Evolutionary conservation across 2,888 invertebrate species (phyloP), one percentile per base, ranked within the genome.

Genomic region (Monochamus alternatus): DNA sequence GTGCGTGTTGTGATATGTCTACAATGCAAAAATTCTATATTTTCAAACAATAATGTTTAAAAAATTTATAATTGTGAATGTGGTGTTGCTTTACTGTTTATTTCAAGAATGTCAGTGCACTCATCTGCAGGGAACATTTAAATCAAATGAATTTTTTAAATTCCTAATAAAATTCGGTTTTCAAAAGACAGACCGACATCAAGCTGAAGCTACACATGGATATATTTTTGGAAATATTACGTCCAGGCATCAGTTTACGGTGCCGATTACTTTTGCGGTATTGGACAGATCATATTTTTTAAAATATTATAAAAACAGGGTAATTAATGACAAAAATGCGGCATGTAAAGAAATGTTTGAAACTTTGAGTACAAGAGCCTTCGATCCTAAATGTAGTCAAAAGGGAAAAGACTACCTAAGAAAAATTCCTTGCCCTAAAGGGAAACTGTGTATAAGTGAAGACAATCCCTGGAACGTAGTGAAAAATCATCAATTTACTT

Each of bases 181-280:
- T 88, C 98, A 98, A 90, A 97, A 98, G 89, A 98, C 98, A 12
- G 96, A 97, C 88, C 92, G 94, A 60, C 95, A 96, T 88, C 93
- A 94, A 83, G 93, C 94, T 85, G 94, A 94, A 83, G 94, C 96
- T 86, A 96, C 97, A 81, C 95, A 95, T 89, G 98, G 98, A 65
- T 98, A 96, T 89, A 97, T 99, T 84, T 99, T 97, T 88, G 99
- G 99, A 12, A 98, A 98, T 88, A 93, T 98, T 64, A 97, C 98
- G 38, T 92, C 96, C 0, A 91, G 90, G 80, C 90, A 91, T 64
- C 90, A 92, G 73, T 93, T 94, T 84, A 91, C 91, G 75, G 91
- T 91, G 80, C 93, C 93, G 10, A 91, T 95, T 52, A 97, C 96
- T 14, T 92, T 98, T 81, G 96, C 97, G n/a, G 96, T 98, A 10